These are phyloP conservation scores for Geococcyx californianus DNA, from an alignment of 2,113 vertebrate genomes.

Conservation along the genomic window DNA sequence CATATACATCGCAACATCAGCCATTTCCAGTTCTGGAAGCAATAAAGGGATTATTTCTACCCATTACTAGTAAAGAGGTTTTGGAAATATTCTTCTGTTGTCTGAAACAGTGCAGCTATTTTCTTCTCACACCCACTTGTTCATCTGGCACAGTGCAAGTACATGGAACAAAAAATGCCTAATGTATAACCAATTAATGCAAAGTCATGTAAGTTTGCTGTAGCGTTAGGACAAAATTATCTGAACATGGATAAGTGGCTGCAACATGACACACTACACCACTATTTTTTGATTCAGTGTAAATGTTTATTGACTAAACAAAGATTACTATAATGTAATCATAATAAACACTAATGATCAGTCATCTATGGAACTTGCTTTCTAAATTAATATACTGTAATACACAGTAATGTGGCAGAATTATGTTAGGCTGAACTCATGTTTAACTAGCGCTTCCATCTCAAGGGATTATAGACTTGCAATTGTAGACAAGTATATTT, in stretches of 20 bases:
- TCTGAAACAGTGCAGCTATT: not conserved
- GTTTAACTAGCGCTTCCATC: conserved; percentile 12
- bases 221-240: conserved; percentile 1
- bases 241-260: not conserved
- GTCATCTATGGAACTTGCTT: conserved; percentile 9
- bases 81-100: not conserved
- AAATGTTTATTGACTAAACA: conserved; percentile 34
- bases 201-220: not conserved
- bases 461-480: conserved; percentile 12
- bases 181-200: not conserved
- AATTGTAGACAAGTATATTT: conserved; percentile 21
- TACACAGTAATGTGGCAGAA: conserved; percentile 24
- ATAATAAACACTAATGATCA: conserved; percentile 48
- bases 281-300: not conserved
- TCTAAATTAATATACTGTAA: conserved; percentile 32
- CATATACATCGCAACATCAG: not conserved
- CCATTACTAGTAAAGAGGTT: not conserved
- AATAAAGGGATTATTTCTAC: not conserved
- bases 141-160: not conserved
- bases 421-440: conserved; percentile 15
- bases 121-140: not conserved
- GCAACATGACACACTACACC: not conserved
- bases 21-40: not conserved
- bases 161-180: not conserved
- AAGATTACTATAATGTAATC: conserved; percentile 14